A percentile compares a stretch with the other conserved stretches of the same genome.
Conservation (phyloP, 2,888 invertebrate species). For the Drosophila anceps region DNA sequence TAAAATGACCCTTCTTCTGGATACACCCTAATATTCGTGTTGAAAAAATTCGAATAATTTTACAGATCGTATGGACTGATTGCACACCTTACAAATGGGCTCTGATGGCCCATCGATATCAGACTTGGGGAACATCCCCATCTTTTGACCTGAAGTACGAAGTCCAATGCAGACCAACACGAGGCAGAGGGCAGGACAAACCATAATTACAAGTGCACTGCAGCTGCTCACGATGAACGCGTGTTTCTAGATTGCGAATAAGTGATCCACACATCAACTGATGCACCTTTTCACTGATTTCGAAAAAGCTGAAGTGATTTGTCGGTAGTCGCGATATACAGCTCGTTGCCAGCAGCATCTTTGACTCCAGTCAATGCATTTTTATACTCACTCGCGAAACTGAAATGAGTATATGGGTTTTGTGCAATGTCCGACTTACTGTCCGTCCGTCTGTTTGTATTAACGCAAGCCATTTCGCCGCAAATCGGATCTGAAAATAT, state of each 20-base stretch:
- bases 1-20: slow-evolving; percentile 17
- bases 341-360: slow-evolving; percentile 45
- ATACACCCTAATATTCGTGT: background rate
- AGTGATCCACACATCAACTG: slow-evolving; percentile 15
- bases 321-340: slow-evolving; percentile 50
- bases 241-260: slow-evolving; percentile 32
- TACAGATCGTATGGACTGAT: slow-evolving; percentile 68
- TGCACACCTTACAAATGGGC: slow-evolving; percentile 59
- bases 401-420: too few species aligned
- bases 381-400: too few species aligned
- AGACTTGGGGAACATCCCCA: slow-evolving; percentile 2
- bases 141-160: background rate
- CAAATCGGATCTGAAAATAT: too few species aligned
- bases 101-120: slow-evolving; percentile 7
- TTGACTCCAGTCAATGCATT: slow-evolving; percentile 10
- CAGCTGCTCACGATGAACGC: slow-evolving; percentile 46
- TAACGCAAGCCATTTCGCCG: too few species aligned
- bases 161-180: background rate
- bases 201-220: slow-evolving; percentile 50
- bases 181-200: slow-evolving; percentile 5
- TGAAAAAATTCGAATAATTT: slow-evolving; percentile 36
- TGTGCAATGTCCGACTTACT: too few species aligned
- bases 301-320: slow-evolving; percentile 74
- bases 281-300: slow-evolving; percentile 25
- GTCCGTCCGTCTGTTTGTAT: too few species aligned